Conservation (phyloP, 1,140 invertebrate genomes). For the Drosophila leontia region DNA sequence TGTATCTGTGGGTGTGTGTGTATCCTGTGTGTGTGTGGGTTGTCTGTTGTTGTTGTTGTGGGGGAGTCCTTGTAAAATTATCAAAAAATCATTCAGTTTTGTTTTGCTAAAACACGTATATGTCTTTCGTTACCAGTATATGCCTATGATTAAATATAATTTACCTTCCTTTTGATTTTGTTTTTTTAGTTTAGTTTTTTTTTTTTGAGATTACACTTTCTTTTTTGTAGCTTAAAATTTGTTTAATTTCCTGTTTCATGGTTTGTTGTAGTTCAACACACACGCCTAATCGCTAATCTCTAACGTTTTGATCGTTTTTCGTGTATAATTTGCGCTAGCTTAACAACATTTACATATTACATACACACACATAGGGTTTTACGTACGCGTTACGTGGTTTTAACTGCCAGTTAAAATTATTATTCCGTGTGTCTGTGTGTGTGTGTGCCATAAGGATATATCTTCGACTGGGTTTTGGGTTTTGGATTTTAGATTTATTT, state of each 20-base stretch:
- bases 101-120: conserved; percentile 64
- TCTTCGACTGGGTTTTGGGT: conserved; percentile 33
- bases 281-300: conserved; percentile 61
- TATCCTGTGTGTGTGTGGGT: conserved; percentile 29
- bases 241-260: conserved; percentile 82
- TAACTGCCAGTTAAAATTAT: conserved; percentile 61
- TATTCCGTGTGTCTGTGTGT: conserved; percentile 29
- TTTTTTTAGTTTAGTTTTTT: conserved; percentile 18
- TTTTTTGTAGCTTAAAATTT: conserved; percentile 75
- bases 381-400: conserved; percentile 60
- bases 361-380: conserved; percentile 76
- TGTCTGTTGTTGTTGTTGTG: conserved; percentile 30
- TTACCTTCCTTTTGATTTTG: conserved; percentile 46
- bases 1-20: conserved; percentile 43
- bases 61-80: conserved; percentile 74
- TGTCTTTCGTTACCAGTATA: conserved; percentile 57
- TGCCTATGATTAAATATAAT: conserved; percentile 59
- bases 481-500: conserved; percentile 39
- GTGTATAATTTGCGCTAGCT: conserved; percentile 79
- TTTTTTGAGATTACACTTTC: conserved; percentile 74
- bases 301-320: conserved; percentile 51
- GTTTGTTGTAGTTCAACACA: conserved; percentile 69
- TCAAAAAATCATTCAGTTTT: conserved; percentile 82
- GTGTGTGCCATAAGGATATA: conserved; percentile 35
- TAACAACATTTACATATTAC: conserved; percentile 82